A percentile compares a stretch with the other conserved stretches of the same genome.
Evolutionary conservation across 2,888 invertebrate genomes (phyloP).

Genomic region (Drosophila dives): DNA sequence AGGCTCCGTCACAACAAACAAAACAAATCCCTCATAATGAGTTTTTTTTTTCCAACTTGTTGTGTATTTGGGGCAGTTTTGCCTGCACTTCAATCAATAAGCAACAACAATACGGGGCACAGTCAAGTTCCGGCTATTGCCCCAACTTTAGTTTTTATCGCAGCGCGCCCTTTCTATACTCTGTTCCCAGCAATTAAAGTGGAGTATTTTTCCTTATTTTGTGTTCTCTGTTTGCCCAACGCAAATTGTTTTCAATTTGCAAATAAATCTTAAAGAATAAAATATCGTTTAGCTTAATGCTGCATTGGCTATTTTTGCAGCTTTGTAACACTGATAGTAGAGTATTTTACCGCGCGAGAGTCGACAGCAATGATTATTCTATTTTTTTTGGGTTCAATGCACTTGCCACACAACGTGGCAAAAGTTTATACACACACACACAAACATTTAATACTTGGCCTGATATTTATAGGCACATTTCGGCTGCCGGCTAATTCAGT

Average conservation of each 20-base stretch:
- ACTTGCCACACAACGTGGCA: slow-evolving; percentile 64
- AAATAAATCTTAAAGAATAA: neutral
- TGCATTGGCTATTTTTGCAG: neutral
- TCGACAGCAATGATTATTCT: neutral
- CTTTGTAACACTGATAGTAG: neutral
- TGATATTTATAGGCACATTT: slow-evolving; percentile 63
- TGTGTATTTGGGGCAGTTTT: slow-evolving; percentile 73
- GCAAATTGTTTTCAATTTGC: neutral
- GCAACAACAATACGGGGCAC: slow-evolving; percentile 41
- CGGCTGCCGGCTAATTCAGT: slow-evolving; percentile 57
- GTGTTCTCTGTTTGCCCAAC: neutral
- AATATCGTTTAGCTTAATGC: neutral
- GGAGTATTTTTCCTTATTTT: neutral
- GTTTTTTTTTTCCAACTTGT: slow-evolving; percentile 61
- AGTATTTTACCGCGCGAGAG: neutral
- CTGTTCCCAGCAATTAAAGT: neutral
- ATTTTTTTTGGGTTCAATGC: slow-evolving; percentile 66
- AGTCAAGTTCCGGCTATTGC: slow-evolving; percentile 66
- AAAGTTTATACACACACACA: slow-evolving; percentile 48
- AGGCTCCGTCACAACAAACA: slow-evolving; percentile 53
- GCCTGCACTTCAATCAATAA: slow-evolving; percentile 75
- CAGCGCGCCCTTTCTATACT: slow-evolving; percentile 50
- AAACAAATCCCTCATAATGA: slow-evolving; percentile 60
- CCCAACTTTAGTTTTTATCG: slow-evolving; percentile 46
- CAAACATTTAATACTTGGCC: slow-evolving; percentile 26